A percentile compares a stretch with the other conserved stretches of the same genome.
These are phyloP conservation scores for Styela plicata DNA, from an alignment of 23 tunicate species.

Conservation along the genomic window DNA sequence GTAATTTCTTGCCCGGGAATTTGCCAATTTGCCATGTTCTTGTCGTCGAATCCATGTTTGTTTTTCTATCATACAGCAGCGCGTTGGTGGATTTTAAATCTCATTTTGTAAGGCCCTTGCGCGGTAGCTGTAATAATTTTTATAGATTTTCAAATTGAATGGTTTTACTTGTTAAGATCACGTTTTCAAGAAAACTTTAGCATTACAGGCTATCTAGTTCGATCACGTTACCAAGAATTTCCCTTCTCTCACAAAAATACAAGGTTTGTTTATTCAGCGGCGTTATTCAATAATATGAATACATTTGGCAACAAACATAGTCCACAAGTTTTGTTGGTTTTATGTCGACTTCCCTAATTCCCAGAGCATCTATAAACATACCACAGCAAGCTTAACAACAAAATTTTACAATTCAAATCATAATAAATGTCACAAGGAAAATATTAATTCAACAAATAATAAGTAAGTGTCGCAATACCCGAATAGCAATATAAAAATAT, in stretches of 20 bases:
- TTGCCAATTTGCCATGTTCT: background rate
- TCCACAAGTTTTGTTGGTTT: background rate
- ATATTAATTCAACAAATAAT: too few species aligned
- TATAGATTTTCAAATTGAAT: too few species aligned
- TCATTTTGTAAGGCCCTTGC: too few species aligned
- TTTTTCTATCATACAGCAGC: background rate
- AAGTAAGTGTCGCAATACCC: too few species aligned
- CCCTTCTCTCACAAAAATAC: background rate
- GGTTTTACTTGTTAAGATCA: too few species aligned
- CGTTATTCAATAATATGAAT: background rate
- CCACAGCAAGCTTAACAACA: background rate
- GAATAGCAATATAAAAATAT: too few species aligned
- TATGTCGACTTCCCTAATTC: background rate
- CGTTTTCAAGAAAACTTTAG: too few species aligned
- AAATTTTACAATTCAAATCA: background rate
- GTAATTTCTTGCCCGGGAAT: constrained; percentile 22
- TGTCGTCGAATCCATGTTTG: background rate
- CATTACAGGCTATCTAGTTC: too few species aligned
- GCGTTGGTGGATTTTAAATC: background rate
- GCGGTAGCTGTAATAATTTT: too few species aligned
- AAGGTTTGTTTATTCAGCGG: background rate
- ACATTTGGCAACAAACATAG: background rate
- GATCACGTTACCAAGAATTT: background rate
- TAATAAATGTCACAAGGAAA: background rate
- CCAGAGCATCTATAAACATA: too few species aligned